Base-by-base conservation (phyloP, 2,113 vertebrate species). In the Hemibagrus wyckioides region DNA sequence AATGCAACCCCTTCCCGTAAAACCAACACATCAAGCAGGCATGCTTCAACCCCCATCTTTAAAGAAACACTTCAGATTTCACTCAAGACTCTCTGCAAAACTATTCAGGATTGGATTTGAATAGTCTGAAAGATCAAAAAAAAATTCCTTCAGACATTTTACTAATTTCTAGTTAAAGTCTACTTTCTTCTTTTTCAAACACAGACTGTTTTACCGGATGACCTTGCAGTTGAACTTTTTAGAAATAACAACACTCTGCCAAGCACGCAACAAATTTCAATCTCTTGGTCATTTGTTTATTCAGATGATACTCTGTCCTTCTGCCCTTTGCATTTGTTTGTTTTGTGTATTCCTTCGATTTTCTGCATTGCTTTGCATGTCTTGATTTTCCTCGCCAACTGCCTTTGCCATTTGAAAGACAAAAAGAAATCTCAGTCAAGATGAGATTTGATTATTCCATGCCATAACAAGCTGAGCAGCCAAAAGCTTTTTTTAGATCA, bases 1-100 rank as follows among this genome's bases (percentile, higher is more conserved):
- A 91, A 77, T 89, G 87, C 91, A 90, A 90, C 90, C 89, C 92
- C 92, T 95, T 95, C 94, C 94, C 94, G 92, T 94, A 94, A 95
- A 92, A 94, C 92, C 92, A 93, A 92, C 90, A 89, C 85, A 89
- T 85, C 93, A 92, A 92, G 89, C 89, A 92, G 44, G 86, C 80
- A 61, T 9, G 15, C 7, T 41, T 92, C 87, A 85, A 86, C 83
- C 86, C 81, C 86, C 67, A 73, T 7, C 67, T 39, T 56, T 77
- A 75, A 87, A 86, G 67, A 90, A 91, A 94, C 95, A 90, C 54
- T 41, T 44, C n/a, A 39, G 33, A 75, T 91, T 25, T 73, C 86
- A 92, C 89, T 85, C 86, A 91, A 85, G 86, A 87, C 69, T 76
- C 85, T 73, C 83, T 77, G 25, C 61, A 56, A 80, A 17, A 56